phyloP scores from a whole-genome alignment of 2,888 invertebrate genomes.

The Ophion slaviceki region DNA sequence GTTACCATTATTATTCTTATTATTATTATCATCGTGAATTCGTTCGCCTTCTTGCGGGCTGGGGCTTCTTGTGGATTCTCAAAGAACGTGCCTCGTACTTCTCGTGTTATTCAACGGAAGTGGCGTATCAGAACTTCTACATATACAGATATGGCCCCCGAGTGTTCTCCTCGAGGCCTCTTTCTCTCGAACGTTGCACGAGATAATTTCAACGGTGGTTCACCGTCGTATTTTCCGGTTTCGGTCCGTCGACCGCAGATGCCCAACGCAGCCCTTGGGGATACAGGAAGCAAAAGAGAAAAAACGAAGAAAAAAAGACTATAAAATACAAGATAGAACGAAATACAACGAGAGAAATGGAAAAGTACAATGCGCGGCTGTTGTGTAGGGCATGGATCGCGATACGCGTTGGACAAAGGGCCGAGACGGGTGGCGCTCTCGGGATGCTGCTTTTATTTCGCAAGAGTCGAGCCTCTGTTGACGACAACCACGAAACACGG shows the following conservation, averaged over 20 bases:
- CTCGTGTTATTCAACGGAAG: conserved; percentile 40
- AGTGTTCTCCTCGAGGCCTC: conserved; percentile 15
- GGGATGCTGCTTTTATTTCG: conserved; percentile 68
- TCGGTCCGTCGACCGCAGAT: conserved; percentile 51
- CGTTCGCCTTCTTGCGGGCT: background rate
- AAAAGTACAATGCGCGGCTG: conserved; percentile 61
- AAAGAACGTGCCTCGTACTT: background rate
- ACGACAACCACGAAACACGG: conserved; percentile 65
- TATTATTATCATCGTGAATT: no score
- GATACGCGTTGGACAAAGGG: conserved; percentile 70
- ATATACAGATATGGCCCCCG: conserved; percentile 1
- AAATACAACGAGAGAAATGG: conserved; percentile 50
- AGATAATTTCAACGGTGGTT: conserved; percentile 58
- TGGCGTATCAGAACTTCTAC: conserved; percentile 3
- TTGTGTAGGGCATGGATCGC: conserved; percentile 71
- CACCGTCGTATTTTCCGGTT: conserved; percentile 56
- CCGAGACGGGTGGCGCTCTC: conserved; percentile 40
- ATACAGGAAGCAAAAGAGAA: background rate
- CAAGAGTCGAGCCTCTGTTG: conserved; percentile 58
- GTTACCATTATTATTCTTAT: conserved; percentile 12
- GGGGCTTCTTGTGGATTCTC: background rate
- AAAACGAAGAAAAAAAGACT: background rate
- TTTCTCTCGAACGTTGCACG: conserved; percentile 27
- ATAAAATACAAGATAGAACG: conserved; percentile 14
- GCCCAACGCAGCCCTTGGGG: conserved; percentile 25